phyloP scores from a whole-genome alignment of 2,888 invertebrate species.

The Shargacucullia verbasci region DNA sequence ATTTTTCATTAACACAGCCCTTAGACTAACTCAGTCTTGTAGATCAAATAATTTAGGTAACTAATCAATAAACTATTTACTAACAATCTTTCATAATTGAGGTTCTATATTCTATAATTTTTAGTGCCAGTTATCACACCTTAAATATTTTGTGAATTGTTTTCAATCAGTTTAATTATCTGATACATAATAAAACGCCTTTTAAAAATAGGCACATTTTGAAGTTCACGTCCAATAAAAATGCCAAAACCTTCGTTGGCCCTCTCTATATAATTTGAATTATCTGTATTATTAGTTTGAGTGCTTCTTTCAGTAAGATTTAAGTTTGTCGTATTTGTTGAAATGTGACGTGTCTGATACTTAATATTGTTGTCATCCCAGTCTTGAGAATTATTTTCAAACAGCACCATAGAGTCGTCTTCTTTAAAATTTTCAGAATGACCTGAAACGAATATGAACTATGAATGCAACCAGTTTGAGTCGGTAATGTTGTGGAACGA shows the following conservation, averaged over 20 bases:
- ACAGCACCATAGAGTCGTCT: conserved; percentile 8
- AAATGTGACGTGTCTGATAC: conserved; percentile 15
- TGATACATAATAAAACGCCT: conserved; percentile 14
- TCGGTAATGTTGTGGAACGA: no score
- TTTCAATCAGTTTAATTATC: conserved; percentile 3
- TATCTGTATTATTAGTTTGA: conserved; percentile 12
- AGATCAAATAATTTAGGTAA: conserved; percentile 7
- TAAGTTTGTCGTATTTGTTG: conserved; percentile 13
- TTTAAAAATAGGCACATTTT: conserved; percentile 12
- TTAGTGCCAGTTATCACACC: no score
- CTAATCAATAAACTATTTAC: conserved; percentile 5
- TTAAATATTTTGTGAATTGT: no score
- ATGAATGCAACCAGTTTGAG: no score
- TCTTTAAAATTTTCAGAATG: conserved; percentile 4
- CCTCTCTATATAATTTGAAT: conserved; percentile 10
- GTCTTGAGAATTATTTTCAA: conserved; percentile 16
- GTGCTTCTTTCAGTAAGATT: conserved; percentile 11
- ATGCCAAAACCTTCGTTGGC: conserved; percentile 14
- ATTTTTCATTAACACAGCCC: conserved; percentile 3
- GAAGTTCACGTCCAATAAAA: conserved; percentile 11
- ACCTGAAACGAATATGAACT: conserved; percentile 4
- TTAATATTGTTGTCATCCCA: conserved; percentile 11
- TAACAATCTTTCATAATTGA: conserved; percentile 6
- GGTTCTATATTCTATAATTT: background rate
- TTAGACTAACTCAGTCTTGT: conserved; percentile 8